A percentile compares a stretch with the other conserved stretches of the same genome.
Evolutionary conservation across 2,113 vertebrate genomes (phyloP).

Genomic region (Anguilla rostrata): DNA sequence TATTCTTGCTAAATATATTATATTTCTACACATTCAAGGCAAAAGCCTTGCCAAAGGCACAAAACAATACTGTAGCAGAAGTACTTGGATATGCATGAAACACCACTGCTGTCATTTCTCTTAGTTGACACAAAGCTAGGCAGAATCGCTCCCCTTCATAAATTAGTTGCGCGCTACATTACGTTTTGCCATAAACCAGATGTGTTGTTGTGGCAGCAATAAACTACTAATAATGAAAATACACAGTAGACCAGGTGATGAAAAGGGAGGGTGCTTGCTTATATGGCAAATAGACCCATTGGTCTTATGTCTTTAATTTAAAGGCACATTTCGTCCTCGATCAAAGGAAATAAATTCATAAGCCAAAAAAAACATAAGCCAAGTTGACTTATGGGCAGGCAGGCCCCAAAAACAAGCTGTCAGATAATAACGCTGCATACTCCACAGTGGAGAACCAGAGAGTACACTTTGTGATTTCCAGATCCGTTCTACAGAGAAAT

Average conservation of each 20-base stretch:
- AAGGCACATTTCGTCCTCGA: not conserved
- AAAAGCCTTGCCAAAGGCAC: slow-evolving; percentile 33
- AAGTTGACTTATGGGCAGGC: not conserved
- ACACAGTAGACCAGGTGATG: not conserved
- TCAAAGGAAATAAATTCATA: not conserved
- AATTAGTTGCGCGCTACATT: slow-evolving; percentile 42
- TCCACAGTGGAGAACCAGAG: not conserved
- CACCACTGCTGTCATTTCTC: slow-evolving; percentile 34
- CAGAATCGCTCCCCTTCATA: slow-evolving; percentile 40
- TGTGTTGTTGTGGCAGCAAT: slow-evolving; percentile 53
- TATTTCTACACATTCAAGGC: not conserved
- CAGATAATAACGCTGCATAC: not conserved
- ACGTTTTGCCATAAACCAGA: slow-evolving; percentile 44
- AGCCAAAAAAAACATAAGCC: not conserved
- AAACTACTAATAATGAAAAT: slow-evolving; percentile 27
- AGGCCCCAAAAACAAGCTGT: not conserved
- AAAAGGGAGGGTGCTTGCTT: not conserved
- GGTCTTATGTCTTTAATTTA: not conserved
- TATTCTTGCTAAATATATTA: not conserved
- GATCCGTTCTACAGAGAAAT: not conserved
- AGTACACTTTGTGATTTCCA: not conserved
- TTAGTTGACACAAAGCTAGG: not conserved
- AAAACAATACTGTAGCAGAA: slow-evolving; percentile 22
- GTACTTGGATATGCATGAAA: slow-evolving; percentile 57
- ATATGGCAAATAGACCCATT: not conserved